These are phyloP conservation scores for Boleophthalmus pectinirostris DNA, from an alignment of 2,113 vertebrate genomes.

Conservation along the genomic window DNA sequence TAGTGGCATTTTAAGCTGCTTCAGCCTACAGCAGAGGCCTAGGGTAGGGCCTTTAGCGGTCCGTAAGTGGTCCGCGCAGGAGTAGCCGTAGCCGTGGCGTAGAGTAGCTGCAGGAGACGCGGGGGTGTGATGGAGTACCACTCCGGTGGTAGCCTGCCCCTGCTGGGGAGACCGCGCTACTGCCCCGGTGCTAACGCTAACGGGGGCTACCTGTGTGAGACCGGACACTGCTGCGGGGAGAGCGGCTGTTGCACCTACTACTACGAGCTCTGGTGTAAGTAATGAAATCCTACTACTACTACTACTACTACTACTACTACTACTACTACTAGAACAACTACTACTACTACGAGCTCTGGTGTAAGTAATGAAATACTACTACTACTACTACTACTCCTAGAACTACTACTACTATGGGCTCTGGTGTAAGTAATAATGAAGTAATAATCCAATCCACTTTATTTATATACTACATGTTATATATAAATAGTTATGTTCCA, in stretches of 20 bases:
- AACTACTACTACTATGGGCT: slow-evolving; percentile 83
- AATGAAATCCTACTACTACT: slow-evolving; percentile 42
- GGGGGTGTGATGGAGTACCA: slow-evolving; percentile 80
- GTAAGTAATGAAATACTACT: slow-evolving; percentile 80
- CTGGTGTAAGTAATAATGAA: slow-evolving; percentile 94
- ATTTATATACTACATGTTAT: too few relatives aligned
- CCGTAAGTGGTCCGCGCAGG: slow-evolving; percentile 6
- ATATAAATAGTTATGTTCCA: too few relatives aligned
- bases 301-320: slow-evolving; percentile 79
- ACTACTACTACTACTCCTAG: slow-evolving; percentile 75
- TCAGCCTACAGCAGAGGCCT: slow-evolving; percentile 28
- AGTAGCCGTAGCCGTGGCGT: slow-evolving; percentile 46
- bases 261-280: slow-evolving; percentile 98
- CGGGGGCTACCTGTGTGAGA: slow-evolving; percentile 92
- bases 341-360: slow-evolving; percentile 91
- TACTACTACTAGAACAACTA: slow-evolving; percentile 77
- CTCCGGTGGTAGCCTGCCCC: slow-evolving; percentile 79
- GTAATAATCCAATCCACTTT: too few relatives aligned
- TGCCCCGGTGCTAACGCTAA: slow-evolving; percentile 86
- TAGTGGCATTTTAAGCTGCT: neutral
- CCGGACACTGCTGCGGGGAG: slow-evolving; percentile 95
- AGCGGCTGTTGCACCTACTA: slow-evolving; percentile 97
- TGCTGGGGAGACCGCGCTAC: slow-evolving; percentile 81
- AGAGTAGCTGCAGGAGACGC: slow-evolving; percentile 42
- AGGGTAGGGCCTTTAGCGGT: slow-evolving; percentile 32